Base-by-base conservation (phyloP, 2,797 vertebrate genomes). In the Platyrinchus mystaceus region DNA sequence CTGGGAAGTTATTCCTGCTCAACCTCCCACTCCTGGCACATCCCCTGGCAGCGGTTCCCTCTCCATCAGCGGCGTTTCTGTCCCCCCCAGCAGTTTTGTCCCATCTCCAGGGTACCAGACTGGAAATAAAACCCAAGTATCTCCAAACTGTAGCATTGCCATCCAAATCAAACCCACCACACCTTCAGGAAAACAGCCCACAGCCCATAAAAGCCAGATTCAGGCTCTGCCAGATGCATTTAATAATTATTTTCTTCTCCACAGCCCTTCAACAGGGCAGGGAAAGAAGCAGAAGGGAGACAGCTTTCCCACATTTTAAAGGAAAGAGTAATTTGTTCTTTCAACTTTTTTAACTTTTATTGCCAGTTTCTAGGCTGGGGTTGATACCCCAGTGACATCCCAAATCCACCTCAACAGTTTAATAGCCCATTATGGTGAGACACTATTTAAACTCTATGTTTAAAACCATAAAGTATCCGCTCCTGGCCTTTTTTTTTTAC, bases 361-460 rank as follows among this genome's bases (percentile, higher is more conserved):
- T 27, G 14, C 28, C 68, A 37, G 1, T 46, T 60, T 46, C 23
- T 36, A 82, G 39, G 30, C 16, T 53, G 59, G 36, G 43, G 70
- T 49, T 5, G 36, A 53, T 6, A 32, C 3, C 59, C 67, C 55
- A 17, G 41, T 0, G 10, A 47, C 12, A 23, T 17, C 86, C 66
- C 46, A 52, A 26, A 50, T 3, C 20, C 74, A 52, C 53, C 34
- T 59, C 23, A 12, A 39, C 34, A 46, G 2, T 66, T 78, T 30
- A 49, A 63, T 0, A 59, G 32, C 50, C 79, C 12, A 0, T 46
- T 23, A 69, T 0, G 2, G 27, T 34, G 10, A 64, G 8, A 17
- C 27, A 28, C 19, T 60, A 14, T 12, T 63, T 34, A 22, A 90
- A 64, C 20, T 21, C 49, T 22, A 1, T 14, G 10, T 58, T 37